phyloP scores from a whole-genome alignment of 2,797 vertebrate species.

The Adrianichthys oophorus region DNA sequence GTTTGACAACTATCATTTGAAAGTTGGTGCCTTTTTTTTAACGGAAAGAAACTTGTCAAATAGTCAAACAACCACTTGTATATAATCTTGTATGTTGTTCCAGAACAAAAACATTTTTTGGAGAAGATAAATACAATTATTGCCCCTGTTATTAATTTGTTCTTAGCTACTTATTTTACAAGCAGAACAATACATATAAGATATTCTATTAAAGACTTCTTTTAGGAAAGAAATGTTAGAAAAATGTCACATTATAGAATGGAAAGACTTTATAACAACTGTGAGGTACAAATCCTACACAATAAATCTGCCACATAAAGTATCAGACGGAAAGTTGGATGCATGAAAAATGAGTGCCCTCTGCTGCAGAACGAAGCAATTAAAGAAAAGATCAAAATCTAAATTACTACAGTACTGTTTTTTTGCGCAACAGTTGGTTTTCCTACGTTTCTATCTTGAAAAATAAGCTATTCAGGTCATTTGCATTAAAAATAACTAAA shows the following conservation, averaged over 20 bases:
- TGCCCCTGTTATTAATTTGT: background rate
- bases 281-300: conserved; percentile 15
- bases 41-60: too few species aligned
- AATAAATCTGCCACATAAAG: conserved; percentile 12
- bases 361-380: conserved; percentile 46
- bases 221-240: conserved; percentile 1
- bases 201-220: background rate
- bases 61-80: too few species aligned
- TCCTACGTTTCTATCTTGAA: too few species aligned
- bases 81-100: background rate
- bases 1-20: conserved; percentile 20
- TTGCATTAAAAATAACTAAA: too few species aligned
- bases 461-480: too few species aligned
- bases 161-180: background rate
- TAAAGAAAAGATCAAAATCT: conserved; percentile 1
- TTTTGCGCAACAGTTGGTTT: too few species aligned
- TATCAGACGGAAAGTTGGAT: conserved; percentile 8
- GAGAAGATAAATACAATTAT: background rate
- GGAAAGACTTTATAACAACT: conserved; percentile 15
- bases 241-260: conserved; percentile 6
- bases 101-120: conserved; percentile 25
- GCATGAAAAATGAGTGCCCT: conserved; percentile 46
- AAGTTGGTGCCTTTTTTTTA: too few species aligned
- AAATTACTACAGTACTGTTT: too few species aligned
- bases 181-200: too few species aligned